Evolutionary conservation across 2,888 invertebrate species (phyloP), one percentile per base, ranked within the genome.

Genomic region (Andrena minutula): DNA sequence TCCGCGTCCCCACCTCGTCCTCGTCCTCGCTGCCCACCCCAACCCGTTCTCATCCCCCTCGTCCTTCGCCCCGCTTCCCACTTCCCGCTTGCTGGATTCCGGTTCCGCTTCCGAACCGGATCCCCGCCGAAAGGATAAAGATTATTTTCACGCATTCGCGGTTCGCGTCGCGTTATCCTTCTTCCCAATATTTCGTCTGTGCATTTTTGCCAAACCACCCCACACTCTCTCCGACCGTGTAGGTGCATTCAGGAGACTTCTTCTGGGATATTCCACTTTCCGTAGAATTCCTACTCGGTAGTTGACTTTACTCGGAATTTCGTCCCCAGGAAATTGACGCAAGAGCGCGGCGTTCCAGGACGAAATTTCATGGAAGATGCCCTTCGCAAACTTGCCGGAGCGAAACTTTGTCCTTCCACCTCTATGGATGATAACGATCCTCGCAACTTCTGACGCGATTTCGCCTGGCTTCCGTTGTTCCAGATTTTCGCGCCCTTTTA

Each of bases 61-160:
- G 66, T 32, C 64, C 58, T 32, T 53, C 63, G 53, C 61, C 69
- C 47, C 63, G 26, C 53, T 26, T 26, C 63, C 64, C 49, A 30
- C 58, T 10, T 23, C 68, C 63, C 71, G 53, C 63, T 63, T 72
- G 79, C 83, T 72, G 77, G 81, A 83, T 88, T 87, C 89, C 85
- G 78, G 79, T 89, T 87, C 82, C 84, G 85, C 87, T 88, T 89
- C 85, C 89, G 86, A 88, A 83, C 82, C 83, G 84, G 81, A 87
- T 84, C 87, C 77, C 73, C 79, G 72, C 63, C 80, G 80, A 87
- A 87, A 85, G 89, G 79, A 88, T 82, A 82, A 87, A 87, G 83
- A 88, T 88, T 88, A 89, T 89, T 87, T 83, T 83, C 83, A 76
- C 78, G 84, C 84, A 56, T 80, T 76, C 76, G 84, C 85, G 75